These are phyloP conservation scores for Erannis defoliaria DNA, from an alignment of 2,888 invertebrate genomes.

Conservation along the genomic window DNA sequence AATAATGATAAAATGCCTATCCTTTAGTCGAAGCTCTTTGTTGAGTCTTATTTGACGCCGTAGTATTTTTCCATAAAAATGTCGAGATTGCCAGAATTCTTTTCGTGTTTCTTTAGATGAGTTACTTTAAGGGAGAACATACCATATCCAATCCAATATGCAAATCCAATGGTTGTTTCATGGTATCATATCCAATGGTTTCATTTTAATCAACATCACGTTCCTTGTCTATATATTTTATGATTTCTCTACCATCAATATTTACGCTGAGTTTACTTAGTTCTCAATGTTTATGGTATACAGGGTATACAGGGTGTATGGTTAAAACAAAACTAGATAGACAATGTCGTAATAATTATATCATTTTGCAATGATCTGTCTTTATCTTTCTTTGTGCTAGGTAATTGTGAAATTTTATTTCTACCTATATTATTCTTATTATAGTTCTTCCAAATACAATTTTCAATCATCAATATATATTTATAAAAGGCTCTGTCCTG, in stretches of 20 bases:
- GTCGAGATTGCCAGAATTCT: conserved; percentile 23
- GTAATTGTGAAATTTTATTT: too few species aligned
- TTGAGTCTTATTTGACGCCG: conserved; percentile 26
- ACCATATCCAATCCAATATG: background rate
- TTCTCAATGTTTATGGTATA: background rate
- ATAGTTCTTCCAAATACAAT: too few species aligned
- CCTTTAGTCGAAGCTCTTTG: conserved; percentile 37
- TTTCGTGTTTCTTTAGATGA: conserved; percentile 28
- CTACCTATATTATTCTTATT: too few species aligned
- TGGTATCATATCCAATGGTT: too few species aligned
- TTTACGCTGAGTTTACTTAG: background rate
- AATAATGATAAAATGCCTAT: conserved; percentile 48
- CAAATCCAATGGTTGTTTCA: too few species aligned
- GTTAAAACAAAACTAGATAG: background rate
- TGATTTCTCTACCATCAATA: background rate
- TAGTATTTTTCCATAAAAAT: conserved; percentile 29
- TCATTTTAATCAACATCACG: conserved; percentile 16
- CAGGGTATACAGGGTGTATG: too few species aligned
- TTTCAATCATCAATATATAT: too few species aligned
- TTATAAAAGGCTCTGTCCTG: too few species aligned
- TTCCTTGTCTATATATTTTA: conserved; percentile 10
- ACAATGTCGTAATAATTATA: too few species aligned
- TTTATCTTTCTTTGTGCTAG: too few species aligned
- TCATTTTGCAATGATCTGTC: too few species aligned
- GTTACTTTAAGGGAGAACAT: conserved; percentile 17